phyloP scores from a whole-genome alignment of 1,140 invertebrate species.

The Musca vetustissima region DNA sequence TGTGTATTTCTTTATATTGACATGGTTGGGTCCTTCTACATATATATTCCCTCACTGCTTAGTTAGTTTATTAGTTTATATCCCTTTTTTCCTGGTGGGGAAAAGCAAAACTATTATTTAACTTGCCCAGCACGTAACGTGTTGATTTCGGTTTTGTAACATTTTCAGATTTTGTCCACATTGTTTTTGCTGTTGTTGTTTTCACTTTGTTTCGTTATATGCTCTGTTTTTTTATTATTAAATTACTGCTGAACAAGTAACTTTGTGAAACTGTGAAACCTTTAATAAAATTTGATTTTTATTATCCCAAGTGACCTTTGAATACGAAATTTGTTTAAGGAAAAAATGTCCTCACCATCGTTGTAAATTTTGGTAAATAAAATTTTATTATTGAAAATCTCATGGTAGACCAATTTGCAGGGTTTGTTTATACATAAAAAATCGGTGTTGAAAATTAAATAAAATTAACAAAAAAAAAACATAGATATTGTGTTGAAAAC shows the following conservation, averaged over 20 bases:
- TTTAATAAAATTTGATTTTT: slow-evolving; percentile 8
- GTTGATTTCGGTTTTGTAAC: slow-evolving; percentile 1
- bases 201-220: neutral
- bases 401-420: no score
- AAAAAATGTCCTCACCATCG: neutral
- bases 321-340: neutral
- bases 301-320: neutral
- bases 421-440: neutral
- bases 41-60: neutral
- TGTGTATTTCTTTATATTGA: neutral
- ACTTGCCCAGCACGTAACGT: neutral
- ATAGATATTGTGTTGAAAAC: neutral
- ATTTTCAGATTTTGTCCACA: neutral
- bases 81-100: no score
- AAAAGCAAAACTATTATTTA: neutral
- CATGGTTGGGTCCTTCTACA: neutral
- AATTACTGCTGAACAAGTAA: neutral
- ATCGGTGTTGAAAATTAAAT: neutral
- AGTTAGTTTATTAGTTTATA: slow-evolving; percentile 7
- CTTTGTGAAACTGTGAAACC: neutral
- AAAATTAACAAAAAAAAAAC: neutral
- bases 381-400: neutral
- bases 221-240: neutral
- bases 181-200: neutral
- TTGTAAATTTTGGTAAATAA: neutral